Base-by-base conservation (phyloP, 2,113 vertebrate genomes). In the Cyphomyrus discorhynchus region DNA sequence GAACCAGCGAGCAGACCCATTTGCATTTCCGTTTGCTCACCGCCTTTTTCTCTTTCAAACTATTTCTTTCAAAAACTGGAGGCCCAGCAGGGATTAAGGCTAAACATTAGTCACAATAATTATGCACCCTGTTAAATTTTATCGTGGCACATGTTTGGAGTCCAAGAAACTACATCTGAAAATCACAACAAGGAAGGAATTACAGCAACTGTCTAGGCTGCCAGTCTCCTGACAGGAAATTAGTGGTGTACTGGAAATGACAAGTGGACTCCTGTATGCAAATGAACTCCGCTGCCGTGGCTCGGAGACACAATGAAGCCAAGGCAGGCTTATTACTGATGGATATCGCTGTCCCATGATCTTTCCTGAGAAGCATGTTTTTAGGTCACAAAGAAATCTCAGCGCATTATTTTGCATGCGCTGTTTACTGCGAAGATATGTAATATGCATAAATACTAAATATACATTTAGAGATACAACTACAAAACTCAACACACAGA, bases 141-240 rank as follows among this genome's bases (percentile, higher is more conserved):
- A 53, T 35, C 50, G 17, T 87, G 84, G n/a, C 47, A 19, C 84
- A 87, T 35, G n/a, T 19, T 39, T 19, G 13, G 85, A 35, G 53
- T 87, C 85, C 17, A 53, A 27, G 31, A 87, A 86, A 86, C 85
- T 53, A 53, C 84, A 11, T 86, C 46, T 46, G 49, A 45, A 53
- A 86, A 86, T 86, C 47, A 87, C 42, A 87, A 87, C 50, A 87
- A 50, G 85, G 47, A 27, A 56, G 85, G 85, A 87, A 87, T 87
- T 39, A 35, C n/a, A 56, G 50, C 27, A 15, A 53, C 31, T 42
- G 85, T 39, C 85, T 87, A 53, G 50, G 85, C 50, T 50, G 50
- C 85, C 31, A 31, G 85, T 87, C 84, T 86, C 85, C 49, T 56
- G 87, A 88, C 24, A 46, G 87, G 87, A 88, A 88, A 88, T 88